Conservation (phyloP, 2,797 vertebrate genomes). For the Gymnothorax javanicus region DNA sequence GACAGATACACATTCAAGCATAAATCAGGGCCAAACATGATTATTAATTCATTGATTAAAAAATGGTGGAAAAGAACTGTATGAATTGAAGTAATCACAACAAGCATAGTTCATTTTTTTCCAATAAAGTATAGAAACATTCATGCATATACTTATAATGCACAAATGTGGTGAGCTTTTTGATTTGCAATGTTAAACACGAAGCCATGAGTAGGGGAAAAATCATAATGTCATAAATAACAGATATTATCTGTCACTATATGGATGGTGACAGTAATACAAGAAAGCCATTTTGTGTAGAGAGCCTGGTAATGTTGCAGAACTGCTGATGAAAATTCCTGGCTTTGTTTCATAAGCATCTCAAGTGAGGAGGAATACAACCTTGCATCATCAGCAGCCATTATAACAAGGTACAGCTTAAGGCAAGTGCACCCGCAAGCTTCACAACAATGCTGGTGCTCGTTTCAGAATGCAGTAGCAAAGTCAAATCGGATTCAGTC, state of each 20-base stretch:
- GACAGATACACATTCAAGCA: neutral
- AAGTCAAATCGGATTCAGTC: neutral
- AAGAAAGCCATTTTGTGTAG: neutral
- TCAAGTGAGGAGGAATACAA: neutral
- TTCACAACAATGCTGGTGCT: neutral
- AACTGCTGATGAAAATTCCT: neutral
- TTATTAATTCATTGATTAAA: neutral
- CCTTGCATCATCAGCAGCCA: neutral
- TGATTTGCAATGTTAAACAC: neutral
- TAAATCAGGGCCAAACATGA: neutral
- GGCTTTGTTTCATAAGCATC: neutral
- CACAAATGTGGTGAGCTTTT: neutral
- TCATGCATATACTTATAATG: neutral
- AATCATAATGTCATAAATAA: neutral
- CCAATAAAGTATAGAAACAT: neutral
- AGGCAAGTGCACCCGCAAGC: neutral
- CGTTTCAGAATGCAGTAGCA: neutral
- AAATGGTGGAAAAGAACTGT: neutral
- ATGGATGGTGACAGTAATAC: too few species aligned
- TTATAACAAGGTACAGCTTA: neutral
- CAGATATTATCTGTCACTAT: too few species aligned
- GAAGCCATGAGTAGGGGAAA: neutral
- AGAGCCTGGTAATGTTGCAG: neutral
- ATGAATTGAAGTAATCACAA: neutral
- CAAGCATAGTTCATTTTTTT: neutral